Evolutionary conservation across 2,888 invertebrate species (phyloP).

Genomic region (Leuctra nigra): DNA sequence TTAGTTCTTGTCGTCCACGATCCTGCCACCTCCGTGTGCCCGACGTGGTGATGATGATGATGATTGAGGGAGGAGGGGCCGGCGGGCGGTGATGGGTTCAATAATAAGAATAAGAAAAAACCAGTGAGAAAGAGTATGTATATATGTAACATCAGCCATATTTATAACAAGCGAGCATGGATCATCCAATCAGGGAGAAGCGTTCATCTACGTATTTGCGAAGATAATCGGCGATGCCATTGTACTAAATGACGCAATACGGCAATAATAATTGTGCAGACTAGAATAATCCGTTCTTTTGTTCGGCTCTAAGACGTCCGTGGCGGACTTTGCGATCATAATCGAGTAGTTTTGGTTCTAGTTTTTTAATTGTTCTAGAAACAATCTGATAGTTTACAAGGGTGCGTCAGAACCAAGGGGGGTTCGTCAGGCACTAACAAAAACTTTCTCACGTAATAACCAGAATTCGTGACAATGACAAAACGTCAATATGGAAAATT

Average conservation of each 20-base stretch:
- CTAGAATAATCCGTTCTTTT: too few relatives aligned
- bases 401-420: slow-evolving; percentile 14
- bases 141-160: slow-evolving; percentile 10
- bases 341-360: not conserved
- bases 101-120: slow-evolving; percentile 18
- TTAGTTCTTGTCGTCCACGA: slow-evolving; percentile 12
- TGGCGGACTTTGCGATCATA: not conserved
- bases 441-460: not conserved
- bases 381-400: not conserved
- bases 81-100: slow-evolving; percentile 12
- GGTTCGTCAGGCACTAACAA: slow-evolving; percentile 12
- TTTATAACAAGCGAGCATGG: slow-evolving; percentile 14
- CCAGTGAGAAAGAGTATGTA: slow-evolving; percentile 16
- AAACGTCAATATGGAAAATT: not conserved
- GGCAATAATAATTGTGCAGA: slow-evolving; percentile 9
- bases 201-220: slow-evolving; percentile 11
- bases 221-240: not conserved
- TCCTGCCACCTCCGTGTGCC: too few relatives aligned
- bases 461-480: not conserved
- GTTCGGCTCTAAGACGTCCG: not conserved
- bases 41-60: slow-evolving; percentile 22
- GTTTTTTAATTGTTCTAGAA: slow-evolving; percentile 4
- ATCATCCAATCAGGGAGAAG: slow-evolving; percentile 9
- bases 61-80: slow-evolving; percentile 5
- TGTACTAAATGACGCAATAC: slow-evolving; percentile 4